Evolutionary conservation across 2,113 vertebrate genomes (phyloP).

Genomic region (Acinonyx jubatus): DNA sequence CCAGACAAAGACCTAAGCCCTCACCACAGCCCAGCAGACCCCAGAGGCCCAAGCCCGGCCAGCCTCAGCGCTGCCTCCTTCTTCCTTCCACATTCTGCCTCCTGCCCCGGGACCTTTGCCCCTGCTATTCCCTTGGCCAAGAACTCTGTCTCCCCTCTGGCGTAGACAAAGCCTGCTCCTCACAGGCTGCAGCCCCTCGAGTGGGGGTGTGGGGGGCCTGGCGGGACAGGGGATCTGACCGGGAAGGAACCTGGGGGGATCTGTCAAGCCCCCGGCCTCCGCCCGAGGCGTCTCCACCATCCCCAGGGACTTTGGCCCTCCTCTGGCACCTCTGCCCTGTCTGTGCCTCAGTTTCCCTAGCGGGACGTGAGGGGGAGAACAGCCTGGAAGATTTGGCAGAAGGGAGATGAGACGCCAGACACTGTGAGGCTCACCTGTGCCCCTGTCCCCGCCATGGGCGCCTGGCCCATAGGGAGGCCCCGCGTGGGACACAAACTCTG

Average conservation of each 20-base stretch:
- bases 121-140: not conserved
- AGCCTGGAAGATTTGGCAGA: not conserved
- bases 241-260: not conserved
- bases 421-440: no score
- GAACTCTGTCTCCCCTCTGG: not conserved
- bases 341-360: not conserved
- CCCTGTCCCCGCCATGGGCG: not conserved
- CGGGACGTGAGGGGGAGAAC: not conserved
- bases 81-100: no score
- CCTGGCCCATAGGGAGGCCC: not conserved
- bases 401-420: not conserved
- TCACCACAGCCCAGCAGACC: accelerated
- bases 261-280: not conserved
- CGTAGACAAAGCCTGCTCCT: not conserved
- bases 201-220: not conserved
- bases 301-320: not conserved
- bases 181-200: not conserved
- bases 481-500: not conserved
- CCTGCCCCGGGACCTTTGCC: not conserved
- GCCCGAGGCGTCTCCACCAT: not conserved
- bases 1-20: not conserved
- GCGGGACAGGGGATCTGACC: not conserved
- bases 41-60: accelerated
- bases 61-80: accelerated
- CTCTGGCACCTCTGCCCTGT: not conserved